These are phyloP conservation scores for Euglossa dilemma DNA, from an alignment of 1,140 invertebrate genomes.

Conservation along the genomic window DNA sequence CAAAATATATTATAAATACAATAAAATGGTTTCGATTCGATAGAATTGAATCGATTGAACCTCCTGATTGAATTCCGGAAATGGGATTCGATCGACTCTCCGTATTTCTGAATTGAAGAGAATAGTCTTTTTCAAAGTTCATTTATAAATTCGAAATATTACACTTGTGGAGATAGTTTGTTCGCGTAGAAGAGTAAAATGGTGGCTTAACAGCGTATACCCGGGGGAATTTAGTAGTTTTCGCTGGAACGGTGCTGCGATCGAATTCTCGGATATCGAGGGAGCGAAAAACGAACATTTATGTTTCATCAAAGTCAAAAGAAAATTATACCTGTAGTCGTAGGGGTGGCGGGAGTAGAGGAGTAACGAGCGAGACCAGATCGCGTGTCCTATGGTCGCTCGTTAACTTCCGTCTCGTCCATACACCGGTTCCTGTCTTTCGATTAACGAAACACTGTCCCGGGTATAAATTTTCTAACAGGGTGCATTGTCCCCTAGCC, in stretches of 20 bases:
- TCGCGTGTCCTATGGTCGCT: conserved; percentile 6
- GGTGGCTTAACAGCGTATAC: no score
- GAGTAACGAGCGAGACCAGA: not conserved
- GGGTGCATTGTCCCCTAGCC: not conserved
- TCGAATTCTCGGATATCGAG: not conserved
- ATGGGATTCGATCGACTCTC: no score
- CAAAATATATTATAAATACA: no score
- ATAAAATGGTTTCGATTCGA: no score
- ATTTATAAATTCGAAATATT: no score
- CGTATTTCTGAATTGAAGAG: no score
- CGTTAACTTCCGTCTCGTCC: conserved; percentile 13
- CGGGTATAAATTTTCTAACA: not conserved
- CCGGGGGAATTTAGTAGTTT: not conserved
- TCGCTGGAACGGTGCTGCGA: not conserved
- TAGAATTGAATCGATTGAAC: no score
- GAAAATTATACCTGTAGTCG: not conserved
- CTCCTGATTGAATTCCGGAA: no score
- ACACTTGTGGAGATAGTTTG: no score
- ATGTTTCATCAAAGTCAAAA: conserved; percentile 7
- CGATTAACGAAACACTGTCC: not conserved
- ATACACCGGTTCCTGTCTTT: not conserved
- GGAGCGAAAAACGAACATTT: not conserved
- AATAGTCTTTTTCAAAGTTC: no score
- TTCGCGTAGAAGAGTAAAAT: no score
- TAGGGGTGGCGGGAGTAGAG: not conserved